Evolutionary conservation across 2,888 invertebrate genomes (phyloP).

Genomic region (Drosophila vallismaia): DNA sequence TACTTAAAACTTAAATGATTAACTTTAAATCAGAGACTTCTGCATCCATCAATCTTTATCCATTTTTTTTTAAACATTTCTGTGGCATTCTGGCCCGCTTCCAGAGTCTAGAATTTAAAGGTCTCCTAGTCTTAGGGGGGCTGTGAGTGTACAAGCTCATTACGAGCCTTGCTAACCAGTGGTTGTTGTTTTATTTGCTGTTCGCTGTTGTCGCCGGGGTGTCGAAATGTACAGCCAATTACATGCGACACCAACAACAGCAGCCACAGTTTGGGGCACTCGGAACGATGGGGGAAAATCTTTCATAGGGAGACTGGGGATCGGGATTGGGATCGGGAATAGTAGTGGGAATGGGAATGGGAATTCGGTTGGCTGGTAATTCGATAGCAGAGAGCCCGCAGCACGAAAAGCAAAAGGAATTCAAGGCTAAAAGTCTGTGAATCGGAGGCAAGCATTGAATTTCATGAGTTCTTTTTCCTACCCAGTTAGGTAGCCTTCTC

Average conservation of each 20-base stretch:
- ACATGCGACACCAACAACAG: constrained; percentile 67
- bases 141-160: constrained; percentile 72
- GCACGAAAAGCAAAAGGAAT: constrained; percentile 60
- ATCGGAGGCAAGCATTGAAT: constrained; percentile 66
- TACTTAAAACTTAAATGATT: no score
- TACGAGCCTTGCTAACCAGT: constrained; percentile 57
- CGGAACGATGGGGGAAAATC: constrained; percentile 5
- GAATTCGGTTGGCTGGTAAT: constrained; percentile 37
- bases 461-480: constrained; percentile 68
- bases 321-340: neutral
- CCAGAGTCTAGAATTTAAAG: neutral
- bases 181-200: constrained; percentile 44
- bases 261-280: constrained; percentile 1
- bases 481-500: constrained; percentile 25
- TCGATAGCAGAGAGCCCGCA: constrained; percentile 50
- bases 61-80: neutral
- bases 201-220: constrained; percentile 72
- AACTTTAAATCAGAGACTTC: no score
- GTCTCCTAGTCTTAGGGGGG: constrained; percentile 8
- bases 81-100: neutral
- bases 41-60: neutral
- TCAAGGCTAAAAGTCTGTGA: constrained; percentile 63
- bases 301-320: neutral
- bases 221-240: constrained; percentile 78
- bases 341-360: constrained; percentile 15